Base-by-base conservation (phyloP, 2,797 vertebrate genomes). In the Sebastes minor region DNA sequence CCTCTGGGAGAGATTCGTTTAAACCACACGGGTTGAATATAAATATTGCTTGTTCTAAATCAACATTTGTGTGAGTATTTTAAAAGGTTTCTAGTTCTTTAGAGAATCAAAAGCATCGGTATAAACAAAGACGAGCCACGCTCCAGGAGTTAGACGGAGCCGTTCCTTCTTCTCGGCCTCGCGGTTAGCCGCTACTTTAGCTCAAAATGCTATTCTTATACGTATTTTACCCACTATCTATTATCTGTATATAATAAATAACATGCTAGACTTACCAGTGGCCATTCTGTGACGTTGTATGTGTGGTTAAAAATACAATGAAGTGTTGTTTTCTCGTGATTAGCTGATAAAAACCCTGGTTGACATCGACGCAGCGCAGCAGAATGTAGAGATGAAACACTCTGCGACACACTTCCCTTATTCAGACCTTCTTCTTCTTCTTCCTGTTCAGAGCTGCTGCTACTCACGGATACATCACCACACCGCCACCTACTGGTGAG, bases 231-330 rank as follows among this genome's bases (percentile, higher is more conserved):
- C 57, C 56, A 74, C 18, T 86, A 88, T 81, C 25, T 1, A 27
- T 20, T 8, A 5, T 2, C 2, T 2, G 8, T 1, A 20, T 1
- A 9, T 0, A 27, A 1, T 6, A 0, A 22, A 3, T 2, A 1
- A n/a, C 2, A 25, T 0, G 1, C 1, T 1, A 8, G 12, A 76
- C 90, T 94, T 84, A 96, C 96, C 96, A 71, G 96, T 96, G 84
- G 96, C 92, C 96, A 96, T 96, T 66, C 6, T 91, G 81, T 18
- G 25, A 13, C 14, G 56, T 57, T 30, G 16, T 52, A 14, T 76
- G 28, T 59, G 20, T 14, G 8, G 32, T 55, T 74, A 84, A 90
- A 86, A 88, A 73, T 69, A 25, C 38, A 68, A 85, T 62, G 13
- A 42, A 63, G 49, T 38, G 1, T 28, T 14, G 35, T 49, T 82